Conservation (phyloP, 2,888 invertebrate species). For the Anorthoa munda region DNA sequence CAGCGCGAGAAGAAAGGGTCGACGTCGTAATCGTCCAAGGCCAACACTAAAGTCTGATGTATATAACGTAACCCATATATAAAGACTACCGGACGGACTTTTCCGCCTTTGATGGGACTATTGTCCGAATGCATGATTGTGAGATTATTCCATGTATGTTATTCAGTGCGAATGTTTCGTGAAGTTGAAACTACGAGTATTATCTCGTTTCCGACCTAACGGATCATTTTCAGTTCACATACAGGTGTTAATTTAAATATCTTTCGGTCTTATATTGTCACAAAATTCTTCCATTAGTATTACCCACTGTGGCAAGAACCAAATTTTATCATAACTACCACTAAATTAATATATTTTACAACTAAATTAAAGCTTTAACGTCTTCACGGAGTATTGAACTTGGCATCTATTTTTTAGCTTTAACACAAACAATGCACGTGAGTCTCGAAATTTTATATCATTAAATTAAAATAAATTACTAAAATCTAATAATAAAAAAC, state of each 20-base stretch:
- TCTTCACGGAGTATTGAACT: slow-evolving; percentile 45
- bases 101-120: slow-evolving; percentile 84
- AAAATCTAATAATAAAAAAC: slow-evolving; percentile 35
- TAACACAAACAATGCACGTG: slow-evolving; percentile 59
- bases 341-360: slow-evolving; percentile 45
- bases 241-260: slow-evolving; percentile 68
- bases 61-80: slow-evolving; percentile 84
- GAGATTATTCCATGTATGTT: slow-evolving; percentile 86
- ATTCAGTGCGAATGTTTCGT: slow-evolving; percentile 76
- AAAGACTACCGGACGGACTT: slow-evolving; percentile 83
- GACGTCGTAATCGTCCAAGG: slow-evolving; percentile 81
- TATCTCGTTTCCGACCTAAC: slow-evolving; percentile 48
- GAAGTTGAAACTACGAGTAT: slow-evolving; percentile 64
- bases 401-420: slow-evolving; percentile 61
- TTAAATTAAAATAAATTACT: slow-evolving; percentile 34
- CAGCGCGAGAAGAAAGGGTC: slow-evolving; percentile 94
- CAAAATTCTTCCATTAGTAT: slow-evolving; percentile 65
- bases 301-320: slow-evolving; percentile 53
- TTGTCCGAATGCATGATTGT: slow-evolving; percentile 87
- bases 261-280: slow-evolving; percentile 51
- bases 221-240: slow-evolving; percentile 53
- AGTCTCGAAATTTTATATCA: slow-evolving; percentile 42
- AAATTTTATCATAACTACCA: slow-evolving; percentile 48
- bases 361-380: slow-evolving; percentile 47
- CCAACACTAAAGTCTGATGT: slow-evolving; percentile 88